These are phyloP conservation scores for Andrena fulva DNA, from an alignment of 2,888 invertebrate species.

Conservation along the genomic window DNA sequence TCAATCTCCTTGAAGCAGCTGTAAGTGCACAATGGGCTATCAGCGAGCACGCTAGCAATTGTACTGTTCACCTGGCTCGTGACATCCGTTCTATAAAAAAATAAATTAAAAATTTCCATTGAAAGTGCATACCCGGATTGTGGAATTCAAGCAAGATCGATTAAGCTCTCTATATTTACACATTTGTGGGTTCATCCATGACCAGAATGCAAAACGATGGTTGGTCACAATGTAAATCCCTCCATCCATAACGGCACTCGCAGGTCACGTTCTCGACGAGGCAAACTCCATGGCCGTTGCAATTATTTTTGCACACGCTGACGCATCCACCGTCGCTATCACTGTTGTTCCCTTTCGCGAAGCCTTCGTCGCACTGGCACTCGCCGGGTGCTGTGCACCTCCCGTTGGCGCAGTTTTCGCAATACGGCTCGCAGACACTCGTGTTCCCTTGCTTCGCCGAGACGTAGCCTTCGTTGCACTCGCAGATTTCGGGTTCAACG, in stretches of 20 bases:
- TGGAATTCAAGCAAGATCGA: neutral
- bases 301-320: slow-evolving; percentile 79
- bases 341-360: slow-evolving; percentile 70
- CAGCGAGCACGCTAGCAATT: slow-evolving; percentile 20
- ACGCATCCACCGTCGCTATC: slow-evolving; percentile 62
- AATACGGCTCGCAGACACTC: slow-evolving; percentile 52
- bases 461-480: slow-evolving; percentile 51
- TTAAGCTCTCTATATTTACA: slow-evolving; percentile 24
- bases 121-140: neutral
- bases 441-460: neutral
- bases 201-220: slow-evolving; percentile 60
- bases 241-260: slow-evolving; percentile 75
- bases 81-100: slow-evolving; percentile 36
- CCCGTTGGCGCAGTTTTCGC: slow-evolving; percentile 84
- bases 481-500: slow-evolving; percentile 50
- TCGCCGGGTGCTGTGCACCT: slow-evolving; percentile 84
- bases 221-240: slow-evolving; percentile 69
- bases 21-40: slow-evolving; percentile 38
- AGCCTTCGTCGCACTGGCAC: slow-evolving; percentile 84
- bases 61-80: slow-evolving; percentile 33
- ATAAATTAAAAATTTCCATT: neutral
- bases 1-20: slow-evolving; percentile 42
- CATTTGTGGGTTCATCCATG: neutral
- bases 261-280: slow-evolving; percentile 78
- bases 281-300: slow-evolving; percentile 68